Conservation (phyloP, 2,797 vertebrate genomes). For the Parauchenoglanis punctatus region DNA sequence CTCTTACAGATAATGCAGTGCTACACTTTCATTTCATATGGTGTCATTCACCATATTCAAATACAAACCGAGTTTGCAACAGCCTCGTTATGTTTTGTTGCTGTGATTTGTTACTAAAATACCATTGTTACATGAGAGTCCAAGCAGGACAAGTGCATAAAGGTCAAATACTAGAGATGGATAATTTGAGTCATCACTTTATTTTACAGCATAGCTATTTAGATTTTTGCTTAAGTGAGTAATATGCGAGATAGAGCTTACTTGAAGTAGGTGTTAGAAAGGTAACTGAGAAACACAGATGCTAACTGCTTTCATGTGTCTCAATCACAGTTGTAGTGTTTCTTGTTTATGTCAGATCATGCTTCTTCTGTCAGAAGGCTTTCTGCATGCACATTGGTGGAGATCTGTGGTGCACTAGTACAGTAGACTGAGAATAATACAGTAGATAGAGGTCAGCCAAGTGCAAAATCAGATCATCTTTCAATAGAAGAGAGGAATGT, state of each 20-base stretch:
- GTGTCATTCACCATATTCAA: background rate
- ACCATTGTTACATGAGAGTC: background rate
- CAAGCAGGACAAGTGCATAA: background rate
- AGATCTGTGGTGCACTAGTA: background rate
- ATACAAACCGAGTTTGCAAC: background rate
- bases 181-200: background rate
- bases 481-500: constrained; percentile 47
- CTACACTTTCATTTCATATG: background rate
- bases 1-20: background rate
- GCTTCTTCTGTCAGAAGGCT: background rate
- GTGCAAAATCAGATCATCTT: constrained; percentile 59
- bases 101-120: background rate
- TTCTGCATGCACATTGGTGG: background rate
- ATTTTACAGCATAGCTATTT: background rate
- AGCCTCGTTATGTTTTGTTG: background rate
- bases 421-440: constrained; percentile 35
- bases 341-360: background rate
- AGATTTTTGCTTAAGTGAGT: no score
- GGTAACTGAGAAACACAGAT: background rate
- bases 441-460: constrained; percentile 69
- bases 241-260: background rate
- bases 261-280: background rate
- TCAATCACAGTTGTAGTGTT: constrained; percentile 2
- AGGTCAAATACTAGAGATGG: background rate
- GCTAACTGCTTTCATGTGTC: background rate